Base-by-base conservation (phyloP, 2,113 vertebrate genomes). In the Plecotus auritus region DNA sequence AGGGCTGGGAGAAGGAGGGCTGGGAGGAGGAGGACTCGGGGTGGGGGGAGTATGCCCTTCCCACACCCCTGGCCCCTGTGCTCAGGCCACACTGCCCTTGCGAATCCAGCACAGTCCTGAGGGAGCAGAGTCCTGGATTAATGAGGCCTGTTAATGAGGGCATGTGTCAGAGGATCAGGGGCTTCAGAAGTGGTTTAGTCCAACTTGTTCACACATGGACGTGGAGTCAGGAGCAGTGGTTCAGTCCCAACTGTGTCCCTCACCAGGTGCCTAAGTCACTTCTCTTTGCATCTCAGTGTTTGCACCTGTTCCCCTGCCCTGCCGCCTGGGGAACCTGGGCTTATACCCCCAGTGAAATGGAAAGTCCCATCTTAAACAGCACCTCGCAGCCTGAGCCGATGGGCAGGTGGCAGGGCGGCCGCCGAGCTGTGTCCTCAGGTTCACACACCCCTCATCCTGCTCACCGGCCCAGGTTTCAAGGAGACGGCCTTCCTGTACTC, bases 401-500 rank as follows among this genome's bases (percentile, higher is more conserved):
- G 37, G 40, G 22, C 23, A 28, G 61, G 67, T 32, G 66, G 23
- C 10, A 10, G 23, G 37, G 49, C 54, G 9, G 40, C 17, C 23
- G 22, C 45, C 0, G 10, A 54, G 26, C 51, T 13, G 1, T 54
- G 23, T 42, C 32, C 49, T 47, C 26, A 4, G 84, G 61, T 51
- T 70, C 88, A 37, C 26, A 6, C 0, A 0, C 32, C 30, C 40
- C 20, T 54, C 0, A 0, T 26, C 49, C 12, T 73, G 26, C 20
- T 10, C 13, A 11, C 4, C 32, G 10, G 0, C 81, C 84, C 98
- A 99, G 99, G 99, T 32, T 99, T 99, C 95, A 99, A 99, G 98
- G 99, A 99, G 97, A 99, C 99, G 0, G 99, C 99, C 30, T 99
- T 99, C 97, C 99, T 99, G 56, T 99, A 99, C 7, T 99, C 99